These are phyloP conservation scores for Mayetiola destructor DNA, from an alignment of 2,888 invertebrate genomes.

Conservation along the genomic window DNA sequence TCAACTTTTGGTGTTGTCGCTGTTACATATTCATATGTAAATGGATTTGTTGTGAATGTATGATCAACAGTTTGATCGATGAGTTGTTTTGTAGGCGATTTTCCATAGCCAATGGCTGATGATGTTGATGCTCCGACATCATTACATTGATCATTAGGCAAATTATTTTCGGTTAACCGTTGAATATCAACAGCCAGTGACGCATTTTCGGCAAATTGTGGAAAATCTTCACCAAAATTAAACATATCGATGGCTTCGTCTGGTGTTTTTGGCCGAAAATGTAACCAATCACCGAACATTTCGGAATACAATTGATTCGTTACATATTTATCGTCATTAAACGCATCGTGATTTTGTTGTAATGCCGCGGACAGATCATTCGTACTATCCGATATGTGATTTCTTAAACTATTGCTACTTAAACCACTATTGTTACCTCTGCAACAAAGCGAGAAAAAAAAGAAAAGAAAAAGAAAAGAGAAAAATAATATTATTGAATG, in stretches of 20 bases:
- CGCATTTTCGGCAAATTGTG: constrained; percentile 25
- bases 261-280: constrained; percentile 33
- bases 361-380: not conserved
- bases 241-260: constrained; percentile 2
- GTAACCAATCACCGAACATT: constrained; percentile 29
- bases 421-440: not conserved
- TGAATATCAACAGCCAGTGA: constrained; percentile 31
- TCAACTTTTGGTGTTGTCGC: not conserved
- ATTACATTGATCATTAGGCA: too few species aligned
- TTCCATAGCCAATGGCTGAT: constrained; percentile 11
- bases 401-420: not conserved
- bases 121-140: not conserved
- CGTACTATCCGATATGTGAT: constrained; percentile 14
- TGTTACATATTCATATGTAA: constrained; percentile 27
- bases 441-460: not conserved
- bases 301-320: not conserved
- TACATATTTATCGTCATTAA: not conserved
- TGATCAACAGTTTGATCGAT: constrained; percentile 14
- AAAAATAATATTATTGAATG: not conserved
- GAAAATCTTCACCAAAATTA: constrained; percentile 13
- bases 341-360: not conserved
- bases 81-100: constrained; percentile 16
- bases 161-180: constrained; percentile 22
- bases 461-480: not conserved
- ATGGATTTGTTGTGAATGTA: constrained; percentile 17